A percentile compares a stretch with the other conserved stretches of the same genome.
phyloP scores from a whole-genome alignment of 2,113 vertebrate genomes.

The Lonchura striata region DNA sequence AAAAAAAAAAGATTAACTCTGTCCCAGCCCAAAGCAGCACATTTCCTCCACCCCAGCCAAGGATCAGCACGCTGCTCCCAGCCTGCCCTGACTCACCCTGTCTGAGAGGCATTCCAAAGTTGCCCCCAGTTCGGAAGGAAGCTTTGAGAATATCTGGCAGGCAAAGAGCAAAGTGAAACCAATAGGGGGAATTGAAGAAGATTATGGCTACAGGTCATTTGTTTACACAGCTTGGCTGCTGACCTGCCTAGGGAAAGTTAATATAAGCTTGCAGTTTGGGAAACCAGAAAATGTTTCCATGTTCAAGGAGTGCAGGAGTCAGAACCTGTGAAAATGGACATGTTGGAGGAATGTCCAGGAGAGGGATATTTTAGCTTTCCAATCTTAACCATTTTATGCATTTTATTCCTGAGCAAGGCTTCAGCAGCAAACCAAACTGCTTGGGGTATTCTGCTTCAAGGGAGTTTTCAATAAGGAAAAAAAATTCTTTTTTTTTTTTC shows the following conservation, averaged over 20 bases:
- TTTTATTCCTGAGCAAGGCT: background rate
- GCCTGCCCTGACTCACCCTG: background rate
- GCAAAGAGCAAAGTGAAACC: slow-evolving; percentile 22
- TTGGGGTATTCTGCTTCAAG: background rate
- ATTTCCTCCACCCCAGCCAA: background rate
- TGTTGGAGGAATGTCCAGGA: background rate
- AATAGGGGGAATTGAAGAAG: slow-evolving; percentile 33
- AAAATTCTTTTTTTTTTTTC: background rate
- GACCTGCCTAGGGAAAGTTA: slow-evolving; percentile 23
- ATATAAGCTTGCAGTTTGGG: slow-evolving; percentile 9
- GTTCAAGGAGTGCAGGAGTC: background rate
- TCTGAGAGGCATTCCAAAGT: background rate
- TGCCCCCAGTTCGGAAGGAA: background rate
- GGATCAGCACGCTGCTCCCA: background rate
- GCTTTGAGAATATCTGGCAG: slow-evolving; percentile 20
- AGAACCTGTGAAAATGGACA: background rate
- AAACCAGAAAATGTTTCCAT: slow-evolving; percentile 19
- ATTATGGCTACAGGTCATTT: slow-evolving; percentile 51
- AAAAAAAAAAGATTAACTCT: background rate
- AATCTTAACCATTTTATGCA: background rate
- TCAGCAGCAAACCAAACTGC: background rate
- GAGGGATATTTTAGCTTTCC: background rate
- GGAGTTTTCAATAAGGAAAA: background rate
- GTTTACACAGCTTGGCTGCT: slow-evolving; percentile 56
- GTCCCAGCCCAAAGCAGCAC: background rate